These are phyloP conservation scores for Rostratula benghalensis DNA, from an alignment of 2,113 vertebrate genomes.

Conservation along the genomic window DNA sequence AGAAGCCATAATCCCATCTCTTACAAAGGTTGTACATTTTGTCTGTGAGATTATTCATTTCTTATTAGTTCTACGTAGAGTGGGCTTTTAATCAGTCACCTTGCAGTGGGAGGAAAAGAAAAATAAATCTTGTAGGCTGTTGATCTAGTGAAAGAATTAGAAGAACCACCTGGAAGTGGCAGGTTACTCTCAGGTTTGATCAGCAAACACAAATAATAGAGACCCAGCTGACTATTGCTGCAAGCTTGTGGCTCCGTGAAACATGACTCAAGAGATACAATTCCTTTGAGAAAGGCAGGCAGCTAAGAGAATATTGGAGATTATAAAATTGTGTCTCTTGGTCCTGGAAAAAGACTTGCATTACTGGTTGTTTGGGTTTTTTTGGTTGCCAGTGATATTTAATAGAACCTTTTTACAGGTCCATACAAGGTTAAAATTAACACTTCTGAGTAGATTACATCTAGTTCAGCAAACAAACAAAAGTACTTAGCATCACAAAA, in stretches of 20 bases:
- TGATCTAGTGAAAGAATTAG: constrained; percentile 6
- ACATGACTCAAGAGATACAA: neutral
- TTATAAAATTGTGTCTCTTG: neutral
- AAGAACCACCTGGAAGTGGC: neutral
- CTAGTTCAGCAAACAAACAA: constrained; percentile 34
- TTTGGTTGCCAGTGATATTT: neutral
- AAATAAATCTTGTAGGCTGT: neutral
- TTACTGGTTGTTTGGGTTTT: neutral
- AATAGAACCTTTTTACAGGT: neutral
- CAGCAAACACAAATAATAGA: neutral
- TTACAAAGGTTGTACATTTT: neutral
- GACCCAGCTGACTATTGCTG: neutral
- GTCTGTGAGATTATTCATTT: neutral
- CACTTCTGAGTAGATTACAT: constrained; percentile 36
- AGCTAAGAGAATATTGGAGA: neutral
- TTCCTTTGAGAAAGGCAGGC: neutral
- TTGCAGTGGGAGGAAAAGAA: constrained; percentile 1
- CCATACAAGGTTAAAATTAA: constrained; percentile 47
- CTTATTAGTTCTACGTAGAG: neutral
- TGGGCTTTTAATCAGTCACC: neutral
- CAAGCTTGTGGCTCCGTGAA: neutral
- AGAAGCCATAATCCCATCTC: neutral
- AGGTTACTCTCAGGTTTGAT: neutral
- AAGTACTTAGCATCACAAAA: constrained; percentile 21
- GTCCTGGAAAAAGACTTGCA: neutral